phyloP scores from a whole-genome alignment of 2,113 vertebrate genomes.

The Brienomyrus brachyistius region DNA sequence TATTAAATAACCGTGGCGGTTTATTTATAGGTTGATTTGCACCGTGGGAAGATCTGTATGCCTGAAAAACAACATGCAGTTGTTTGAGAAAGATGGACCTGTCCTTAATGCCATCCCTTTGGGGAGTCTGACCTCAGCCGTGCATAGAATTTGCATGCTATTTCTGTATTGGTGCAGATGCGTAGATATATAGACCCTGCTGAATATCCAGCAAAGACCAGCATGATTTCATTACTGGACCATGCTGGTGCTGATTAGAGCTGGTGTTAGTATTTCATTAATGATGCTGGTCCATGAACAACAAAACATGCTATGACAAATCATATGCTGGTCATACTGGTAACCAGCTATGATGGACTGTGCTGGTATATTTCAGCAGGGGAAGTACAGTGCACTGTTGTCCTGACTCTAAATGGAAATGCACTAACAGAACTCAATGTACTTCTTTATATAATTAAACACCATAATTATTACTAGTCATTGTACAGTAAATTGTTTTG shows the following conservation, averaged over 20 bases:
- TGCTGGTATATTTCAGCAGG: no score
- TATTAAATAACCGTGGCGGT: background rate
- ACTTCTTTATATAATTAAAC: background rate
- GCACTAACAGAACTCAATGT: background rate
- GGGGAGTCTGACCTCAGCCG: background rate
- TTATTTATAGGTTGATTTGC: background rate
- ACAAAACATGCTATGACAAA: no score
- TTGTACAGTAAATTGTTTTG: background rate
- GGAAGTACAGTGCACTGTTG: background rate
- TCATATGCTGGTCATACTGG: no score
- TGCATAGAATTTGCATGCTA: background rate
- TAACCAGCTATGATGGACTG: no score
- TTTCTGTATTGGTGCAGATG: background rate
- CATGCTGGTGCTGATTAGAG: no score
- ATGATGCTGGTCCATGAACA: no score
- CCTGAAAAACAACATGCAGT: background rate
- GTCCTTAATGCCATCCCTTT: background rate
- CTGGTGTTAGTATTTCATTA: no score
- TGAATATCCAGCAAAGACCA: no score
- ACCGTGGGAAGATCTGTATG: background rate
- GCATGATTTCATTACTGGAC: no score
- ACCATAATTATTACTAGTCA: background rate
- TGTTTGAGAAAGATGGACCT: background rate
- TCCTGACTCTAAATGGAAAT: background rate
- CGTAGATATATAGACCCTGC: background rate